Evolutionary conservation across 2,113 vertebrate genomes (phyloP).

Genomic region (Paratilapia polleni): DNA sequence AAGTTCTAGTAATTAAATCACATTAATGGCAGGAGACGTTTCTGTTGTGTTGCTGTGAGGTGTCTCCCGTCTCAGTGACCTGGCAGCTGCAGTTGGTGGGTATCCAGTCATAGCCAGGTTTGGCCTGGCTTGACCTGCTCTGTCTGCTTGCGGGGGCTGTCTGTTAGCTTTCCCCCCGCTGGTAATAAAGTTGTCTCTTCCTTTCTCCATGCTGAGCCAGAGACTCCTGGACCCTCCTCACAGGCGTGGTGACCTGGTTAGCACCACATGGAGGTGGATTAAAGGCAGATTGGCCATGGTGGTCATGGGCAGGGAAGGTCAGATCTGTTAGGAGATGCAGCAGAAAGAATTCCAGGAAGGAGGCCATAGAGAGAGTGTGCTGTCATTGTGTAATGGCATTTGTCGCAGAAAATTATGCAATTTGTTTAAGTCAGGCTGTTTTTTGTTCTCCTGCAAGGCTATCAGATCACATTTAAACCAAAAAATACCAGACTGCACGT

Average conservation of each 20-base stretch:
- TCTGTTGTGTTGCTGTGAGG: constrained; percentile 8
- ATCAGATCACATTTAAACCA: constrained; percentile 42
- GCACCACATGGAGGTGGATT: constrained; percentile 80
- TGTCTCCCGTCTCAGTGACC: constrained; percentile 26
- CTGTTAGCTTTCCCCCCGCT: constrained; percentile 55
- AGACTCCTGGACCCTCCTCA: constrained; percentile 63
- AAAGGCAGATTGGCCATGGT: constrained; percentile 73
- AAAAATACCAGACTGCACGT: not conserved
- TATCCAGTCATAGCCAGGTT: constrained; percentile 17
- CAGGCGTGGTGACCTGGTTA: constrained; percentile 81
- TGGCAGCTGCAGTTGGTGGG: constrained; percentile 43
- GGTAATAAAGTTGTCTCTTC: constrained; percentile 82
- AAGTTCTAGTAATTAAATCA: constrained; percentile 21
- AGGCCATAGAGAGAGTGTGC: constrained; percentile 42
- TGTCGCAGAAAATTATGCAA: constrained; percentile 67
- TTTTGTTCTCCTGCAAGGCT: constrained; percentile 55
- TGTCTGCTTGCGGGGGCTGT: constrained; percentile 45
- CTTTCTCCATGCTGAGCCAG: constrained; percentile 57
- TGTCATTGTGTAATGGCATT: constrained; percentile 60
- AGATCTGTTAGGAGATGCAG: constrained; percentile 48
- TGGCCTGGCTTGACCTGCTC: constrained; percentile 47
- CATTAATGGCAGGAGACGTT: constrained; percentile 13
- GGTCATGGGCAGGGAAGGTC: constrained; percentile 72
- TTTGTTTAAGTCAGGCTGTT: constrained; percentile 69
- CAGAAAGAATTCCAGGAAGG: constrained; percentile 30